These are phyloP conservation scores for Telmatochromis sp. DNA, from an alignment of 2,113 vertebrate genomes.

Conservation along the genomic window DNA sequence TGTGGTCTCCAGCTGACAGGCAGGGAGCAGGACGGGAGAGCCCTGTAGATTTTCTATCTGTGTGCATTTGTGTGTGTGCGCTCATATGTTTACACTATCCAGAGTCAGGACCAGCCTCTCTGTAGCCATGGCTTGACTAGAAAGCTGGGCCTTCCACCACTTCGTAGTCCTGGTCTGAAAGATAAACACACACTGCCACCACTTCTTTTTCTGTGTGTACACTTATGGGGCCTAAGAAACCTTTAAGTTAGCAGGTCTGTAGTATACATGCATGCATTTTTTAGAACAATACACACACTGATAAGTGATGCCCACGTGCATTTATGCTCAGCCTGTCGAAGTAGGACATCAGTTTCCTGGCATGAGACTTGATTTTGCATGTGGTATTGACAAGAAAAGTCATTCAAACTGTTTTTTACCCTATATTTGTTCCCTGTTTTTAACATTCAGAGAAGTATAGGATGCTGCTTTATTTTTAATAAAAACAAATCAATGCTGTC, in stretches of 20 bases:
- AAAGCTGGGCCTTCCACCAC: constrained; percentile 51
- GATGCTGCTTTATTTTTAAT: neutral
- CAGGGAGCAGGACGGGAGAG: constrained; percentile 35
- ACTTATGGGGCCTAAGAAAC: neutral
- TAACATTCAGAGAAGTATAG: neutral
- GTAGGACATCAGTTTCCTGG: neutral
- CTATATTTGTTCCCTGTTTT: neutral
- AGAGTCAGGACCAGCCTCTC: constrained; percentile 38
- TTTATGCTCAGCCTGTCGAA: neutral
- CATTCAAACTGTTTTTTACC: neutral
- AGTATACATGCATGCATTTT: neutral
- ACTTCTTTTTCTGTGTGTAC: constrained; percentile 19
- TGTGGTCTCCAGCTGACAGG: constrained; percentile 68
- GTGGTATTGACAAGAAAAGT: neutral
- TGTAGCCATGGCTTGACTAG: constrained; percentile 30
- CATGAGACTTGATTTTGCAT: neutral
- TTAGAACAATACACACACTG: neutral
- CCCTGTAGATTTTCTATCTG: neutral
- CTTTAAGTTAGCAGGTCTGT: neutral
- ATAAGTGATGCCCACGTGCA: neutral
- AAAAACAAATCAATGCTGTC: neutral
- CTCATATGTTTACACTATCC: constrained; percentile 57
- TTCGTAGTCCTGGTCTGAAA: constrained; percentile 31
- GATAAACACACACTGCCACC: constrained; percentile 50
- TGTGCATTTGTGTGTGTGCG: constrained; percentile 8